Percentiles rank a stretch among this genome's conserved stretches.
Conservation (phyloP, 1,140 invertebrate species). For the Gryon sp. region DNA sequence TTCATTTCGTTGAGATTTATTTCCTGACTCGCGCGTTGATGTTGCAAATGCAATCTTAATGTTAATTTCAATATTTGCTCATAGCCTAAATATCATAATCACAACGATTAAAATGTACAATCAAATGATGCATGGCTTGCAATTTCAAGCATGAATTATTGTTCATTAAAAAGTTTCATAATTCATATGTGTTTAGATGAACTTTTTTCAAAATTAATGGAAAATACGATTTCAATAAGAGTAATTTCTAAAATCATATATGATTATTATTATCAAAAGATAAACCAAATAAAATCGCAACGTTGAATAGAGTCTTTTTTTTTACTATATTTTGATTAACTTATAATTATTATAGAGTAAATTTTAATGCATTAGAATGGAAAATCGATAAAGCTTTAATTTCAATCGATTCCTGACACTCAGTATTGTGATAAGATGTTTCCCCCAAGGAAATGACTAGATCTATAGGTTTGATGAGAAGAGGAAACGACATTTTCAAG, state of each 20-base stretch:
- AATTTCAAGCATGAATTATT: neutral
- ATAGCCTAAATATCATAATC: neutral
- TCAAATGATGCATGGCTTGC: neutral
- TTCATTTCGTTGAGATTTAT: neutral
- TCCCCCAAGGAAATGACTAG: constrained; percentile 22
- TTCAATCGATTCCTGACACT: constrained; percentile 8
- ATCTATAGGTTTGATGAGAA: constrained; percentile 33
- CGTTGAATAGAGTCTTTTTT: too few relatives aligned
- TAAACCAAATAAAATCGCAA: too few relatives aligned
- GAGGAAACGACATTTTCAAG: constrained; percentile 35
- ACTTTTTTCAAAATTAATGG: too few relatives aligned
- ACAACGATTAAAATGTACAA: neutral
- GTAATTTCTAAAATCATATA: too few relatives aligned
- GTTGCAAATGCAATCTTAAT: neutral
- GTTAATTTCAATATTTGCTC: neutral
- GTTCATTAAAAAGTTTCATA: neutral
- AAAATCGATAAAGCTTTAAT: constrained; percentile 15
- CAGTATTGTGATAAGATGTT: constrained; percentile 10
- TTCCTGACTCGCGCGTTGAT: neutral
- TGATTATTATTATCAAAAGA: too few relatives aligned
- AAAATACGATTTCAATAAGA: too few relatives aligned
- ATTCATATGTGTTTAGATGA: too few relatives aligned
- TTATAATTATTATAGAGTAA: neutral
- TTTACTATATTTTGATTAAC: too few relatives aligned
- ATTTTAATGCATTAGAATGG: neutral